Base-by-base conservation (phyloP, 2,888 invertebrate genomes). In the Dendrolimus houi region DNA sequence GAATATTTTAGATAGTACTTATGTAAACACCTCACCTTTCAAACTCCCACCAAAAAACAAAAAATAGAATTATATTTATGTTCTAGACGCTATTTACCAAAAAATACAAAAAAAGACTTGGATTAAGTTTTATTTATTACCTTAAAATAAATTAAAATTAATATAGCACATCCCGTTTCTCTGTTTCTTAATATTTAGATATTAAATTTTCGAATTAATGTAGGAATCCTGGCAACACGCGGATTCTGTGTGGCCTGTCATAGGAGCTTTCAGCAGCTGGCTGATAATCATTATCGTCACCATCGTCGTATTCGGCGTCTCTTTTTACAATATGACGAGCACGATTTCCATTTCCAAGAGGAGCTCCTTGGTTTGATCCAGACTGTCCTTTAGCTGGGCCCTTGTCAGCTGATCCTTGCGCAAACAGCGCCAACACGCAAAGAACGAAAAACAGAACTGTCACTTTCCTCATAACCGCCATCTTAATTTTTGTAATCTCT, bases 171-270 rank as follows among this genome's bases (percentile, higher is more conserved):
- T 57, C 61, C 56, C 66, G 57, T 58, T 52, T 57, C n/a, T 53
- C 53, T 41, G 54, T 17, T 55, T 52, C 53, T n/a, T 53, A 1
- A 12, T 47, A 10, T 47, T 47, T 12, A 47, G 0, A 12, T 12
- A 9, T 10, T 47, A 47, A 2, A 12, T 47, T 47, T 9, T 47
- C 2, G 9, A 47, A 2, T 69, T 66, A 86, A 63, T 85, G 85
- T 2, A 85, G 77, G 56, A 68, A 87, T 8, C 80, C 86, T 56
- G 85, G 85, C 58, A 85, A 54, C 9, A 81, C 73, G 0, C 85
- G 77, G 29, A 87, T 84, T 59, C 81, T 81, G 66, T 75, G 85
- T 0, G 83, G 81, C 42, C 75, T 74, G 0, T 77, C 75, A 55
- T 77, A 81, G 0, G 75, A 67, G 41, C 73, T 77, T 47, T 79